phyloP scores from a whole-genome alignment of 2,888 invertebrate species.

The Zhuqinia jingwanae region DNA sequence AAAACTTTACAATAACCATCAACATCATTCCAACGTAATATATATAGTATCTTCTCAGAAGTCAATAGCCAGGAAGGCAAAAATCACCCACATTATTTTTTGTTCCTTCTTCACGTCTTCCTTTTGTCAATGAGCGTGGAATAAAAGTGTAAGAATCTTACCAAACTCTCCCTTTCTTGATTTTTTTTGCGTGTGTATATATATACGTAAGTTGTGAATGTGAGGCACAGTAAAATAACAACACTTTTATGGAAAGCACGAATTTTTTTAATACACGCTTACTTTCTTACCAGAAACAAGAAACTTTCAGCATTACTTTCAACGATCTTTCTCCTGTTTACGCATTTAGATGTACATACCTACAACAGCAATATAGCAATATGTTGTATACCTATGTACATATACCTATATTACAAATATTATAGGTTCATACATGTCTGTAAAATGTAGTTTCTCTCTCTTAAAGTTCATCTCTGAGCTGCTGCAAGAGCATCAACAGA shows the following conservation, averaged over 20 bases:
- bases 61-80: slow-evolving; percentile 46
- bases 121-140: slow-evolving; percentile 13
- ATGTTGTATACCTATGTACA: neutral
- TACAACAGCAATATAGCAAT: too few species aligned
- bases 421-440: neutral
- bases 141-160: neutral
- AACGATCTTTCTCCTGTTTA: slow-evolving; percentile 51
- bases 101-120: too few species aligned
- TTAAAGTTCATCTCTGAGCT: slow-evolving; percentile 19
- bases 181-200: too few species aligned
- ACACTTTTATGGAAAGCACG: neutral
- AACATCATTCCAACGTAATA: slow-evolving; percentile 55
- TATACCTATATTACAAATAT: neutral
- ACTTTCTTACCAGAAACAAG: neutral
- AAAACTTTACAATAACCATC: slow-evolving; percentile 68
- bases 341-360: too few species aligned
- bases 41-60: too few species aligned
- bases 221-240: neutral
- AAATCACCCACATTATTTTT: slow-evolving; percentile 7
- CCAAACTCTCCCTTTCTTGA: too few species aligned
- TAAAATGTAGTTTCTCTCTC: neutral
- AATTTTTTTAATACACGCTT: neutral
- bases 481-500: neutral
- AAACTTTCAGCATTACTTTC: slow-evolving; percentile 65
- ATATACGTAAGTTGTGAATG: too few species aligned